Base-by-base conservation (phyloP, 2,888 invertebrate genomes). In the Pedicia rivosa region DNA sequence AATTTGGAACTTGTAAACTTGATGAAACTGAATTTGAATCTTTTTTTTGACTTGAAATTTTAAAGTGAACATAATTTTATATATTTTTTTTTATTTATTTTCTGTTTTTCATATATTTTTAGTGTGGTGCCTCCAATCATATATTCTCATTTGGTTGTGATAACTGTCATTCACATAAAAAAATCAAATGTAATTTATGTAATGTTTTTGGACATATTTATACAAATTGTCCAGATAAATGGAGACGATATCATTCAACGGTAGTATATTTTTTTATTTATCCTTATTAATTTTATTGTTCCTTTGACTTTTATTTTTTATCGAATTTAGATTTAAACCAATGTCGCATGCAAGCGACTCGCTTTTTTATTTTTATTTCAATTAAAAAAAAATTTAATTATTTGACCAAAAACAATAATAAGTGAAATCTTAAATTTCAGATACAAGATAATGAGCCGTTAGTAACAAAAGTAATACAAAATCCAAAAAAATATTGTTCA, bases 231-330 rank as follows among this genome's bases (percentile, higher is more conserved):
- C 80, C 81, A 1, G 80, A 81, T 56, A 58, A 72, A 28, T 82
- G 81, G 81, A 68, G 81, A 35, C 66, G 78, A 39, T 81, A 78
- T 57, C 78, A 79, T 53, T 68, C 73, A 44, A 80, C 79, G 43
- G 80, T 74, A 63, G 63, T 55, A 54, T 17, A n/a, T 26, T 16
- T 17, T 30, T 27, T 29, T 12, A 15, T 15, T 37, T 20, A 14
- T 19, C 32, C 3, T 31, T 26, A 9, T 14, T 19, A 36, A 19
- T 39, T 25, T 31, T 10, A 38, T 31, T 38, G 14, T 19, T 16
- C 27, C 3, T 40, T 33, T 2, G n/a, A n/a, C n/a, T n/a, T n/a
- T n/a, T n/a, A n/a, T n/a, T n/a, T n/a, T n/a, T n/a, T n/a, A n/a
- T n/a, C n/a, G n/a, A n/a, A n/a, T n/a, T n/a, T n/a, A n/a, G n/a